Evolutionary conservation across 2,797 vertebrate species (phyloP), one percentile per base, ranked within the genome.

Genomic region (Cryptoblepharus egeriae): DNA sequence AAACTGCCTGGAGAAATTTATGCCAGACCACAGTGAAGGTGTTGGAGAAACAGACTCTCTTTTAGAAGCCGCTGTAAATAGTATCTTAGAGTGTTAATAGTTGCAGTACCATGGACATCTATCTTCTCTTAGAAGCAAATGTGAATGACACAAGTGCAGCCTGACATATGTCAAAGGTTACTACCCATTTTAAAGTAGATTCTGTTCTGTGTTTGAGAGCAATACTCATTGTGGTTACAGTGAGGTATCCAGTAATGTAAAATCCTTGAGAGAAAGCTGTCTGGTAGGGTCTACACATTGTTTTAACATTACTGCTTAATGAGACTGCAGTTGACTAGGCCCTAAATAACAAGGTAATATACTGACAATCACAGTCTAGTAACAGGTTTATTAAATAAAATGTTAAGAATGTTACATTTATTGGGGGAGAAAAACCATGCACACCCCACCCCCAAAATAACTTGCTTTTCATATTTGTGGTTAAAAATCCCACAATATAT

Each of bases 41-140:
- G 94, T 96, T 83, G 94, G 96, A 60, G 98, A 99, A 95, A 97
- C 98, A 26, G 98, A 99, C 95, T 99, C 98, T 82, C 97, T 98
- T 95, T 97, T 99, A 88, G 98, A 99, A 97, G 98, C 98, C 65
- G 98, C 98, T 88, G 98, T 99, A 96, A 99, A 99, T 97, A 99
- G 98, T 97, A 99, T 99, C 94, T 95, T 99, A 94, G 98, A 99
- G 96, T 99, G 98, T 97, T 99, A 97, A 94, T 95, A 95, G 93
- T 92, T 92, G 89, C 89, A 91, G 86, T 86, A 87, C 89, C 91
- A 91, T 94, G 93, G 93, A 93, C 87, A 73, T 75, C 91, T 92
- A 73, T 75, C 91, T 92, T 94, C 92, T 94, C 91, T 92, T 93
- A 93, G 92, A 92, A 94, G 93, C 93, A 91, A 92, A 94, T 92